Conservation (phyloP, 2,113 vertebrate genomes). For the Pavo muticus region DNA sequence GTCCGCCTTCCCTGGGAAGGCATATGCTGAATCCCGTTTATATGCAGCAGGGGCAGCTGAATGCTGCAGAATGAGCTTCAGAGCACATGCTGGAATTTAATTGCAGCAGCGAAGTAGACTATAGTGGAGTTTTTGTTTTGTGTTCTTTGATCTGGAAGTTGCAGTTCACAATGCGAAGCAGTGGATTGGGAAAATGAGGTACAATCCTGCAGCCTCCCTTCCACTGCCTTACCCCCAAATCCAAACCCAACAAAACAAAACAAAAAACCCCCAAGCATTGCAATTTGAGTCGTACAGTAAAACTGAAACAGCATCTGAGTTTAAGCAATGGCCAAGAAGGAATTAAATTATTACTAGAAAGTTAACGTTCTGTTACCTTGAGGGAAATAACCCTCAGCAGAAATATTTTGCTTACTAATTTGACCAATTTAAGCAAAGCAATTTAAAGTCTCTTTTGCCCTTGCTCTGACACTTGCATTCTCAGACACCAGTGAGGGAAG, state of each 20-base stretch:
- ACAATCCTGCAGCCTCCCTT: neutral
- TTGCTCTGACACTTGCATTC: neutral
- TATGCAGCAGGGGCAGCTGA: neutral
- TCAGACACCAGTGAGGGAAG: neutral
- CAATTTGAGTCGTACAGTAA: neutral
- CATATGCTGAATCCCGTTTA: neutral
- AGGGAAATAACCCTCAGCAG: slow-evolving; percentile 15
- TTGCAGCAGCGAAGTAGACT: neutral
- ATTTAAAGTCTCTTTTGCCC: neutral
- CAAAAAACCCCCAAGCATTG: neutral
- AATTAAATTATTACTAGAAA: slow-evolving; percentile 10
- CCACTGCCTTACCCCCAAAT: neutral
- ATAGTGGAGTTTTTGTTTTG: neutral
- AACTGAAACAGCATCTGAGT: neutral
- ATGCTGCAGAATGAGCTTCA: neutral
- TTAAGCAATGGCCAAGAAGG: neutral
- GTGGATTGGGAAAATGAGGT: neutral
- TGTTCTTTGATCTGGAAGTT: neutral
- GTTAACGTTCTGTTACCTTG: slow-evolving; percentile 17
- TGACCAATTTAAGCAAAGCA: slow-evolving; percentile 28
- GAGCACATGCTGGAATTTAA: neutral
- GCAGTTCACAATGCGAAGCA: neutral
- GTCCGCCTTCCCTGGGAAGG: neutral
- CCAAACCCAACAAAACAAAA: neutral
- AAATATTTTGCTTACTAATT: slow-evolving; percentile 46